Base-by-base conservation (phyloP, 2,888 invertebrate genomes). In the Drosophila mayaguana region DNA sequence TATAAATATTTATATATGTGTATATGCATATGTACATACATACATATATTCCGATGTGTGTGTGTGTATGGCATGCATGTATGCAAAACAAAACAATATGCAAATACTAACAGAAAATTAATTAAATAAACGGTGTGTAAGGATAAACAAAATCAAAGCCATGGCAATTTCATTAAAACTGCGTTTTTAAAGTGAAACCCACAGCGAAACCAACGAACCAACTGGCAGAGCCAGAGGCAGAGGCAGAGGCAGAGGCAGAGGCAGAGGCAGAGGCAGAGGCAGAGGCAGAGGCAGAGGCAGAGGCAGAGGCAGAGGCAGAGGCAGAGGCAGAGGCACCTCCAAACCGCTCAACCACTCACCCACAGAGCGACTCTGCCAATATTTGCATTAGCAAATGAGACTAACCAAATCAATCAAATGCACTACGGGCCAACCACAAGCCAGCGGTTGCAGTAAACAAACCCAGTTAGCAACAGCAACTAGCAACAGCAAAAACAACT, bases 311-410 rank as follows among this genome's bases (percentile, higher is more conserved):
- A 25, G n/a, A n/a, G 45, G 22, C 38, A 16, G 12, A 28, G 20
- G n/a, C 28, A n/a, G 25, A 25, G 25, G 6, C 25, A 25, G 6
- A 6, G 25, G 25, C 25, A 25, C 6, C 6, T 5, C 25, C 6
- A 25, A 25, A 28, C 28, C n/a, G 43, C 42, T 43, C 67, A 36
- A 59, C 62, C 63, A 59, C 40, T 66, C 36, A 32, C 32, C 32
- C 9, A 32, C 32, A 32, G 32, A 32, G 62, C 62, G 57, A 63
- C 40, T 66, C 36, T 18, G 28, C 20, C 83, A 85, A 83, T 83
- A 83, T 83, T 83, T 83, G 72, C 72, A 55, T 71, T 80, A 72
- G 80, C 86, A 82, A 82, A 82, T 86, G 86, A 79, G 83, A 77
- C 72, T 57, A 83, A 75, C 78, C 81, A 68, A 84, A 80, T 83